Percentiles rank a stretch among this genome's conserved stretches.
These are phyloP conservation scores for Sceloporus tristichus DNA, from an alignment of 2,113 vertebrate genomes.

Conservation along the genomic window DNA sequence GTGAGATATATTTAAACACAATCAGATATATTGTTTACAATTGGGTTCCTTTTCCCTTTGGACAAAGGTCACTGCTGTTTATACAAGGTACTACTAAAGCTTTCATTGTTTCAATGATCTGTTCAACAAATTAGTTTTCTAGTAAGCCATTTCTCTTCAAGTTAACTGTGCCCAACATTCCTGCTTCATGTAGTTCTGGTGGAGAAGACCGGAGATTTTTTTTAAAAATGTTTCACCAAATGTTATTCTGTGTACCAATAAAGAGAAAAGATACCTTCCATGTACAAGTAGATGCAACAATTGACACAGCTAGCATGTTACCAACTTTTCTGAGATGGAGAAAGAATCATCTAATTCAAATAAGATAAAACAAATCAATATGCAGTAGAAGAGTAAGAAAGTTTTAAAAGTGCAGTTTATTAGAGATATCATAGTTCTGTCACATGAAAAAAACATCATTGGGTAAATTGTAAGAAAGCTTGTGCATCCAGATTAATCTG, in stretches of 20 bases:
- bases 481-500: not conserved
- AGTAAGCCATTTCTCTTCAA: not conserved
- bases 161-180: not conserved
- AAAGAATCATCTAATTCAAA: not conserved
- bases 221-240: not conserved
- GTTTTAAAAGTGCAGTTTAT: not conserved
- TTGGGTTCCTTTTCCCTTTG: conserved; percentile 19
- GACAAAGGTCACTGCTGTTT: conserved; percentile 55
- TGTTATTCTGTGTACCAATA: not conserved
- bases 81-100: conserved; percentile 25
- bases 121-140: conserved; percentile 38
- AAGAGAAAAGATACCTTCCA: not conserved
- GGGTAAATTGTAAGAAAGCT: not conserved
- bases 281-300: not conserved
- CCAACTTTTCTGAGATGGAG: not conserved
- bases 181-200: not conserved
- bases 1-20: conserved; percentile 44
- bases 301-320: not conserved
- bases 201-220: too few species aligned
- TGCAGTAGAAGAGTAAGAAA: not conserved
- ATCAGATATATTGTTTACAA: not conserved
- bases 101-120: conserved; percentile 36
- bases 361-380: too few species aligned
- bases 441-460: not conserved
- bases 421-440: not conserved